These are phyloP conservation scores for Netelia virgata DNA, from an alignment of 2,888 invertebrate genomes.

Conservation along the genomic window DNA sequence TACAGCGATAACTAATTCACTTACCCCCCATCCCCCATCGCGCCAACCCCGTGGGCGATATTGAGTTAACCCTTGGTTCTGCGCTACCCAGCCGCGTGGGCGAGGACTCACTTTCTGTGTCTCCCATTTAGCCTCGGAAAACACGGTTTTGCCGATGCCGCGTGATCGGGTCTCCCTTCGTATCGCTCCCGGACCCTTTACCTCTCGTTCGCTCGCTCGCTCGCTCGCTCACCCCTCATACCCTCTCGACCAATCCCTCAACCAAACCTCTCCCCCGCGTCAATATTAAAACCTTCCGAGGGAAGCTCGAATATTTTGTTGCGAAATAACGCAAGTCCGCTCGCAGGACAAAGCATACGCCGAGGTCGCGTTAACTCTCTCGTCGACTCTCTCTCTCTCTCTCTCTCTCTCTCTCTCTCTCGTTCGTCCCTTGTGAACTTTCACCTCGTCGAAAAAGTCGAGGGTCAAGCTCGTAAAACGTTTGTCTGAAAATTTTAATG, in stretches of 20 bases:
- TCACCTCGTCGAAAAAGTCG: conserved; percentile 60
- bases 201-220: conserved; percentile 20
- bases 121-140: conserved; percentile 82
- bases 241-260: neutral
- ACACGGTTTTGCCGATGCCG: conserved; percentile 74
- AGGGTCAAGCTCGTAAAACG: conserved; percentile 60
- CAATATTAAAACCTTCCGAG: conserved; percentile 66
- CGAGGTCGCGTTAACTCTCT: conserved; percentile 21
- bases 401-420: too few species aligned
- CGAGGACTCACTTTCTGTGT: conserved; percentile 63
- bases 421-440: conserved; percentile 39
- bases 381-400: neutral
- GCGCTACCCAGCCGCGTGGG: conserved; percentile 69
- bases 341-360: neutral
- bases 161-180: conserved; percentile 62
- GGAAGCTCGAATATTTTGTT: conserved; percentile 48
- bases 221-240: too few species aligned
- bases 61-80: conserved; percentile 85
- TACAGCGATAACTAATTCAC: conserved; percentile 85
- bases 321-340: conserved; percentile 47
- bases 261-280: conserved; percentile 1
- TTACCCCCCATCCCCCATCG: conserved; percentile 72
- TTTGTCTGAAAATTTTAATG: conserved; percentile 57
- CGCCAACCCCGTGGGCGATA: conserved; percentile 73
- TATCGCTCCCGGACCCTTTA: conserved; percentile 23